Conservation (phyloP, 1,140 invertebrate genomes). For the Drosophila biarmipes region DNA sequence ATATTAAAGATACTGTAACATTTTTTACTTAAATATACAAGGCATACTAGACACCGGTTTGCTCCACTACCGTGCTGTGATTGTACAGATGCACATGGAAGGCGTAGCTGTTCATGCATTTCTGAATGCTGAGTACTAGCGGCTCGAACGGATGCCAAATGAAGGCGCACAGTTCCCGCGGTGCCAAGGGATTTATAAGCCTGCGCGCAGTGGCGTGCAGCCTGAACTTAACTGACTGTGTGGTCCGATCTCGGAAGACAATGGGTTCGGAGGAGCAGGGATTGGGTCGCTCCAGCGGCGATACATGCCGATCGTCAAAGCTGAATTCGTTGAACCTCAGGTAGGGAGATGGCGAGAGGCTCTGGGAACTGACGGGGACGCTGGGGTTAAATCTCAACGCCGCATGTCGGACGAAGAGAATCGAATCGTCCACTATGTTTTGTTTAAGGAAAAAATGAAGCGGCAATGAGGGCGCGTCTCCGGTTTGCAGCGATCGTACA, state of each 20-base stretch:
- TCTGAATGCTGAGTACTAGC: constrained; percentile 97
- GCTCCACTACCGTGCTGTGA: constrained; percentile 83
- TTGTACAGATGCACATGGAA: constrained; percentile 95
- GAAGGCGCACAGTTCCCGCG: constrained; percentile 94
- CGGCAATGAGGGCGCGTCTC: constrained; percentile 95
- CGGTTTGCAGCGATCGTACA: constrained; percentile 91
- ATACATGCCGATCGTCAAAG: constrained; percentile 98
- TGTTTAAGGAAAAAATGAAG: constrained; percentile 91
- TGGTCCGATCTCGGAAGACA: constrained; percentile 88
- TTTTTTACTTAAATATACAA: not conserved
- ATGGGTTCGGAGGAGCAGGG: constrained; percentile 94
- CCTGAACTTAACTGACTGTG: constrained; percentile 85
- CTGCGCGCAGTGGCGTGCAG: constrained; percentile 44
- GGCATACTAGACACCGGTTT: constrained; percentile 8
- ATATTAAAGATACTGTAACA: not conserved
- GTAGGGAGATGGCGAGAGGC: constrained; percentile 96
- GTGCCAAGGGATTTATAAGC: not conserved
- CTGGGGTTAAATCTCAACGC: constrained; percentile 95
- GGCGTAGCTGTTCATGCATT: constrained; percentile 97
- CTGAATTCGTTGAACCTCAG: constrained; percentile 96
- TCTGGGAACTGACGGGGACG: constrained; percentile 97
- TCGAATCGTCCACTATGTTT: constrained; percentile 89
- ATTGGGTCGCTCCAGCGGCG: constrained; percentile 97
- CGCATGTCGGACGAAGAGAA: constrained; percentile 93
- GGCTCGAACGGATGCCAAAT: constrained; percentile 99